Conservation (phyloP, 2,888 invertebrate species). For the Esperia sulphurella region DNA sequence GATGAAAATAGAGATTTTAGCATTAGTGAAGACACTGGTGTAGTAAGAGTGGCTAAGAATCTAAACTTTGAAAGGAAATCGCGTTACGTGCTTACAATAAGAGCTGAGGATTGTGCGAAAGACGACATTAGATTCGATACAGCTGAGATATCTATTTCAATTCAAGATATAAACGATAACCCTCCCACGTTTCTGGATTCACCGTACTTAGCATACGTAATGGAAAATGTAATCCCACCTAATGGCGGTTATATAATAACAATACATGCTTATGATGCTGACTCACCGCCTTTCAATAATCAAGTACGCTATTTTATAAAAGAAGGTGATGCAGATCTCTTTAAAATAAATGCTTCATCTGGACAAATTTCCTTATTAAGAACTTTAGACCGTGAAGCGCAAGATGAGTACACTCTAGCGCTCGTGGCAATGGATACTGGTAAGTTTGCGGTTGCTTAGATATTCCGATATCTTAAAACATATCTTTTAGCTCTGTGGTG, state of each 20-base stretch:
- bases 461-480: not conserved
- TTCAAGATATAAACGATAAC: slow-evolving; percentile 96
- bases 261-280: slow-evolving; percentile 93
- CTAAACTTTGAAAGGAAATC: slow-evolving; percentile 95
- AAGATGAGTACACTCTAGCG: slow-evolving; percentile 90
- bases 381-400: slow-evolving; percentile 90
- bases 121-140: slow-evolving; percentile 86
- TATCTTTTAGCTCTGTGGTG: no score
- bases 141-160: slow-evolving; percentile 89
- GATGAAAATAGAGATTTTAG: slow-evolving; percentile 95
- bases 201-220: slow-evolving; percentile 95
- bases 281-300: slow-evolving; percentile 93
- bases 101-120: slow-evolving; percentile 92
- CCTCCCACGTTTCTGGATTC: slow-evolving; percentile 95
- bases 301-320: slow-evolving; percentile 95
- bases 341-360: slow-evolving; percentile 93
- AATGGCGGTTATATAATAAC: slow-evolving; percentile 89
- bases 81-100: slow-evolving; percentile 89
- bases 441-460: no score
- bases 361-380: slow-evolving; percentile 93
- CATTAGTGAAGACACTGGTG: slow-evolving; percentile 94
- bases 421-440: slow-evolving; percentile 97
- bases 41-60: slow-evolving; percentile 94
- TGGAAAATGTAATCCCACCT: slow-evolving; percentile 93
- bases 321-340: slow-evolving; percentile 94